Evolutionary conservation across 2,113 vertebrate genomes (phyloP).

Genomic region (Ceyx cyanopectus): DNA sequence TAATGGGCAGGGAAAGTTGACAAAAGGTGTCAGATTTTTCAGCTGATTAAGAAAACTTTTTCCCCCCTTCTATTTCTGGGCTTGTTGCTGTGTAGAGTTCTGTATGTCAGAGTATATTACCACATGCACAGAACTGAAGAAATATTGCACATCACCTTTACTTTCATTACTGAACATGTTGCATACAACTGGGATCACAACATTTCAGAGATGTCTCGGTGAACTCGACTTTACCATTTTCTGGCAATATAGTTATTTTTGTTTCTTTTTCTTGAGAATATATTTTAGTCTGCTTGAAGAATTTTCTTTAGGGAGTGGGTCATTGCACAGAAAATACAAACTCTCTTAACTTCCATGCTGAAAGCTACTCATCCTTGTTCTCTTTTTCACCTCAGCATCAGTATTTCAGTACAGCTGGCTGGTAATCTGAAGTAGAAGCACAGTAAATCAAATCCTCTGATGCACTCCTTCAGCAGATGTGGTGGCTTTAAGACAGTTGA

Average conservation of each 20-base stretch:
- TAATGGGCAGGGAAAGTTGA: neutral
- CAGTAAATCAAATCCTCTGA: neutral
- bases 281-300: neutral
- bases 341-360: neutral
- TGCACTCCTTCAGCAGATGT: neutral
- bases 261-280: neutral
- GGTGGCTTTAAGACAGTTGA: neutral
- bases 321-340: neutral
- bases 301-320: neutral
- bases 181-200: neutral
- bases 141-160: neutral
- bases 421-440: neutral
- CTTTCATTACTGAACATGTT: neutral
- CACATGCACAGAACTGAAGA: neutral
- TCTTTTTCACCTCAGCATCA: neutral
- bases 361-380: neutral
- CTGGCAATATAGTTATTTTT: neutral
- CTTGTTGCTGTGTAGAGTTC: neutral
- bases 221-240: neutral
- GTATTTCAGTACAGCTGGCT: neutral
- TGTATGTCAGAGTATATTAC: neutral
- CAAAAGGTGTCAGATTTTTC: neutral
- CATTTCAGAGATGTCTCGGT: neutral
- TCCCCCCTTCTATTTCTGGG: neutral
- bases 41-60: neutral